Evolutionary conservation across 2,113 vertebrate genomes (phyloP).

Genomic region (Platanista minor): DNA sequence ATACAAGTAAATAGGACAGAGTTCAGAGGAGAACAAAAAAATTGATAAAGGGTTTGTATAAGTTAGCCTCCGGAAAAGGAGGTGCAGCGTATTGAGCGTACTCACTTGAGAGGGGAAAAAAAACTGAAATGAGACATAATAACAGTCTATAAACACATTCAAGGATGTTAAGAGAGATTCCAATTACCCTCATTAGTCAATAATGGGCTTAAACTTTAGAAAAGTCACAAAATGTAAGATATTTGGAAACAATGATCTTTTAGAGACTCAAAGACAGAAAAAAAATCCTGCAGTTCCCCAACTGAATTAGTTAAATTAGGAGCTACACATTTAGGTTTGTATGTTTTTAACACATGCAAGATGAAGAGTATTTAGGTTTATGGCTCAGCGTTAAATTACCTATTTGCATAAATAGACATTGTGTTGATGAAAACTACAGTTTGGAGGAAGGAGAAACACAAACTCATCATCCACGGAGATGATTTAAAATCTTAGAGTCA

Average conservation of each 20-base stretch:
- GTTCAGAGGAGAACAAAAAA: background rate
- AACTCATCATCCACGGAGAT: background rate
- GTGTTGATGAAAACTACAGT: background rate
- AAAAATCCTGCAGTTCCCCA: background rate
- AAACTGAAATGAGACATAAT: background rate
- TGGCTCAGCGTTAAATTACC: background rate
- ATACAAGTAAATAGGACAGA: background rate
- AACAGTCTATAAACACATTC: background rate
- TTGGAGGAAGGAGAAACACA: background rate
- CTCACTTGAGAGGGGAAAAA: background rate
- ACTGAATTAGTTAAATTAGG: background rate
- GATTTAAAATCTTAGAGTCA: background rate
- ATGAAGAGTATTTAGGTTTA: background rate
- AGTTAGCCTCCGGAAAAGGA: background rate
- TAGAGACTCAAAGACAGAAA: background rate
- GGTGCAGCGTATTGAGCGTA: background rate
- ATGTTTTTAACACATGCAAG: background rate
- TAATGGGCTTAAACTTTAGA: background rate
- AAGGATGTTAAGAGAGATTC: background rate
- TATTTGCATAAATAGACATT: background rate
- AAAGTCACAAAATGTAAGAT: background rate
- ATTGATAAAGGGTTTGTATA: background rate
- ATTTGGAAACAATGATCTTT: slow-evolving; percentile 3
- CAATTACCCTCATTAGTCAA: background rate
- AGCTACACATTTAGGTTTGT: background rate